These are phyloP conservation scores for Marcusenius ussheri DNA, from an alignment of 2,113 vertebrate genomes.

Conservation along the genomic window DNA sequence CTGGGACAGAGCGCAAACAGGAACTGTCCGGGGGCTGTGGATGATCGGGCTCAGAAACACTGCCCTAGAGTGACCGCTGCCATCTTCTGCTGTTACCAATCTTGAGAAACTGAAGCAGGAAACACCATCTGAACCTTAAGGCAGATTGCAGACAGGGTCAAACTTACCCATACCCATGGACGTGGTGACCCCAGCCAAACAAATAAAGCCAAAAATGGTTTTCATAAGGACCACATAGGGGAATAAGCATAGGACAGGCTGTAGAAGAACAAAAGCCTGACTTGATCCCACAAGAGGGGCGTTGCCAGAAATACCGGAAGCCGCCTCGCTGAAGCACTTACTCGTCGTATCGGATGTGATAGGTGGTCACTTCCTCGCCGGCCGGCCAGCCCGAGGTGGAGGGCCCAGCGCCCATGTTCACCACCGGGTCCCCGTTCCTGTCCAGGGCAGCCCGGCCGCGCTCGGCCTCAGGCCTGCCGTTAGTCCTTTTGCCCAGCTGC, in stretches of 20 bases:
- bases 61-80: not conserved
- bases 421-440: slow-evolving; percentile 69
- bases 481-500: slow-evolving; percentile 81
- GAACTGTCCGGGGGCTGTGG: not conserved
- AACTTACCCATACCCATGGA: not conserved
- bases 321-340: slow-evolving; percentile 64
- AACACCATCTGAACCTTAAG: not conserved
- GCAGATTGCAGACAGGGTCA: not conserved
- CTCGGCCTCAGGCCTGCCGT: slow-evolving; percentile 69
- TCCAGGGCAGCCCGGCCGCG: slow-evolving; percentile 58
- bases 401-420: slow-evolving; percentile 68
- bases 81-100: not conserved
- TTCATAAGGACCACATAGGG: not conserved
- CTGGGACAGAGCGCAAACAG: too few species aligned
- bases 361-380: slow-evolving; percentile 72
- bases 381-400: slow-evolving; percentile 79
- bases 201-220: not conserved
- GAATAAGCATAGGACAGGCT: not conserved
- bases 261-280: not conserved
- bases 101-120: not conserved
- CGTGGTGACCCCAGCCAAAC: not conserved
- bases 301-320: not conserved
- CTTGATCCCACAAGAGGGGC: not conserved
- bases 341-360: slow-evolving; percentile 98
- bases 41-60: not conserved